Evolutionary conservation across 1,140 invertebrate genomes (phyloP).

Genomic region (Pomacea maculata): DNA sequence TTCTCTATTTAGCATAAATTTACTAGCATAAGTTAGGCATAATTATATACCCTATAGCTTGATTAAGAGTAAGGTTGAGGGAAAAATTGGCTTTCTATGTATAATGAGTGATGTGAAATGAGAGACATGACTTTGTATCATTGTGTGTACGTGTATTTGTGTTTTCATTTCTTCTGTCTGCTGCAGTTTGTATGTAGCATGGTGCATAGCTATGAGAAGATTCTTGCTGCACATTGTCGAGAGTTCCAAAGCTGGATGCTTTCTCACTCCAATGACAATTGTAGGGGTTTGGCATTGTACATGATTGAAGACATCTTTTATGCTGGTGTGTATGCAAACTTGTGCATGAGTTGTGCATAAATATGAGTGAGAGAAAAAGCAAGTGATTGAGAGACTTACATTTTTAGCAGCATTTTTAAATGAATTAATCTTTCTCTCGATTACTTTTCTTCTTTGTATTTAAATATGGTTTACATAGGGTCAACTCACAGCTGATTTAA

Average conservation of each 20-base stretch:
- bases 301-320: slow-evolving; percentile 31
- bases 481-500: not conserved
- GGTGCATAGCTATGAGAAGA: slow-evolving; percentile 27
- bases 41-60: too few relatives aligned
- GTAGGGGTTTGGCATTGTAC: slow-evolving; percentile 21
- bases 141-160: not conserved
- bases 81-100: too few relatives aligned
- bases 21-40: too few relatives aligned
- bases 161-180: not conserved
- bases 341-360: not conserved
- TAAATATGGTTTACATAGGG: not conserved
- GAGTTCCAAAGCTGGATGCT: slow-evolving; percentile 34
- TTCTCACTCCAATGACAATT: slow-evolving; percentile 14
- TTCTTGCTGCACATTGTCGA: slow-evolving; percentile 26
- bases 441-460: not conserved
- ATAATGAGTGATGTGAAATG: too few relatives aligned
- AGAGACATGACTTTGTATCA: too few relatives aligned
- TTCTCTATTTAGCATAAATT: too few relatives aligned
- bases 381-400: too few relatives aligned
- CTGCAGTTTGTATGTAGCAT: slow-evolving; percentile 30
- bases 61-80: too few relatives aligned
- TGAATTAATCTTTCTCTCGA: not conserved
- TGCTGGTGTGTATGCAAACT: slow-evolving; percentile 17
- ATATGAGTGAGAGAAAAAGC: not conserved
- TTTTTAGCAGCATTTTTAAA: not conserved